Evolutionary conservation across 2,888 invertebrate species (phyloP), one percentile per base, ranked within the genome.

Genomic region (Aleiodes testaceus): DNA sequence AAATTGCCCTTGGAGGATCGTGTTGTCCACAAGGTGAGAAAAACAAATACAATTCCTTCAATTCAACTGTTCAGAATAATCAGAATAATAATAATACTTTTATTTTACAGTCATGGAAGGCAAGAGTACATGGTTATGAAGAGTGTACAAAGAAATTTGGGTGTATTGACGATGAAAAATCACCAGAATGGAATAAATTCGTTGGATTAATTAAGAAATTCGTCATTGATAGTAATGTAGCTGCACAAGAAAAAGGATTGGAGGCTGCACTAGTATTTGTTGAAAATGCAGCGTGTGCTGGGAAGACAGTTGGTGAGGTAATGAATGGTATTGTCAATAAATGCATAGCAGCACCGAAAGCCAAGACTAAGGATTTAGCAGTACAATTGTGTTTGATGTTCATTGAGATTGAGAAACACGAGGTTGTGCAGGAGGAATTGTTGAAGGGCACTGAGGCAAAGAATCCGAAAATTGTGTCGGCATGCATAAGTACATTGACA

Each of bases 381-480:
- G 90, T 94, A 71, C 97, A 97, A 88, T 91, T 98, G 74, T 93
- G 94, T 4, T 89, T 99, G 72, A 96, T 97, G 95, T 98, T 95
- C 86, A 91, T 98, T 78, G 98, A 99, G 89, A 96, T 98, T 81
- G 98, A 99, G 84, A 98, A 97, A 85, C 94, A 95, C 74, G 98
- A 98, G 76, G 88, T 92, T 11, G 96, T 97, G 0, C 90, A 93
- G 79, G 98, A 98, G 78, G 98, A 97, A 87, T 89, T 99, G 1
- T 89, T 97, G 18, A 97, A 97, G 88, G 98, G 98, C 44, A 93
- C 97, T 89, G 95, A 96, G 53, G 95, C 95, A 79, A 99, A 99
- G 87, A 98, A 98, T 88, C 98, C 99, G 0, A 99, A 98, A 89
- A 95, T 97, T 73, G 95, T 97, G 0, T 89, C 95, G 0, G 97